phyloP scores from a whole-genome alignment of 2,797 vertebrate genomes.

The Tadarida brasiliensis region DNA sequence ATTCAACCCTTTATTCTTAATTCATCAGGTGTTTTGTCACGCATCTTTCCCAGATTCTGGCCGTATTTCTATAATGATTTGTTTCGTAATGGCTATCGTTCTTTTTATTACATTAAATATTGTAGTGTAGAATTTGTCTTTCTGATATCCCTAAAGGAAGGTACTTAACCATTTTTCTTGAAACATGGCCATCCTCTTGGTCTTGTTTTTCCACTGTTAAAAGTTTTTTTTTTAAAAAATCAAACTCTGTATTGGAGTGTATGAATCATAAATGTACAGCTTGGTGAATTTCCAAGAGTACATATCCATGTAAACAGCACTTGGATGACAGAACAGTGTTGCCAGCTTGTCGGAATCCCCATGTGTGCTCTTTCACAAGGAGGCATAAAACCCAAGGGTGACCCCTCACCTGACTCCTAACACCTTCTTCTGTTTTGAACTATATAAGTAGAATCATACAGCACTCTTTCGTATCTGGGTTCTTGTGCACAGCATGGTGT shows the following conservation, averaged over 20 bases:
- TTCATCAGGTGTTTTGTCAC: background rate
- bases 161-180: background rate
- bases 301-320: background rate
- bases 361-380: background rate
- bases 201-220: constrained; percentile 15
- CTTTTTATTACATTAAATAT: constrained; percentile 11
- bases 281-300: background rate
- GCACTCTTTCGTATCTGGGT: background rate
- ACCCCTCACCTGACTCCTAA: background rate
- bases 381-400: background rate
- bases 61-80: background rate
- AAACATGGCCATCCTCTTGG: background rate
- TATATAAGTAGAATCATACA: background rate
- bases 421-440: background rate
- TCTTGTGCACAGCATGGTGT: background rate
- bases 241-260: background rate
- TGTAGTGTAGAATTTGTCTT: background rate
- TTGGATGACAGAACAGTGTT: background rate
- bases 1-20: background rate
- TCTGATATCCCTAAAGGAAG: background rate
- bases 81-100: background rate
- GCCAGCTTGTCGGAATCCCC: background rate
- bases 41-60: background rate
- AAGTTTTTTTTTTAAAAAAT: background rate
- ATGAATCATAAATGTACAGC: background rate